Evolutionary conservation across 2,113 vertebrate species (phyloP), one percentile per base, ranked within the genome.

Genomic region (Stomatorhinus ivindoensis): DNA sequence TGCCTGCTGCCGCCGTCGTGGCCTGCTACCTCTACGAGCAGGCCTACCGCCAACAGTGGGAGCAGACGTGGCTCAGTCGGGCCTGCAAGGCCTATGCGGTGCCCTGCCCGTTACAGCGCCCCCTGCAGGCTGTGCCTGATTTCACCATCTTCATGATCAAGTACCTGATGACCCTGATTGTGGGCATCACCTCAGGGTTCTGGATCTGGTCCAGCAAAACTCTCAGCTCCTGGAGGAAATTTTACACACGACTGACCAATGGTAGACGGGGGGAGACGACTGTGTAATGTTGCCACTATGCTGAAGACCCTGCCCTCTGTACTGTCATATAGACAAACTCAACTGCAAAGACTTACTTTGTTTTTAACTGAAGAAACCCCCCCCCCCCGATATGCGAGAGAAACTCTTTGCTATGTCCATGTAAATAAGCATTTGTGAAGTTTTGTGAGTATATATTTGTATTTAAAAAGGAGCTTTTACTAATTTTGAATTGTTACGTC

Each of bases 161-260:
- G 90, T 99, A 99, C 93, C 97, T 99, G 90, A 99, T 99, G 98
- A 99, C 97, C 3, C 96, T 99, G 91, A 98, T 99, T 0, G 98
- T 99, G 93, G 98, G 98, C 91, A 99, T 99, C 95, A 99, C 98
- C 1, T 99, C 98, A 0, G 98, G 98, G 48, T 99, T 99, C 95
- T 99, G 98, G 98, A 99, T 99, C 95, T 99, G 98, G 98, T 99
- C 98, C 0, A 98, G 98, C 50, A 99, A 99, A 96, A 99, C 98
- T 0, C 97, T 99, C 7, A 98, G 97, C 93, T 98, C 98, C 8
- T 99, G 98, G 98, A 97, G 98, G 93, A 97, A 98, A 95, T 99
- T 99, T 95, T 99, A 99, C 94, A 97, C 97, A 9, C 96, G 97
- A 96, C 97, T 99, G 91, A 97, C 97, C 91, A 97, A 96, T 94